These are phyloP conservation scores for Radopholus similis DNA, from an alignment of 1,140 invertebrate genomes.

Conservation along the genomic window DNA sequence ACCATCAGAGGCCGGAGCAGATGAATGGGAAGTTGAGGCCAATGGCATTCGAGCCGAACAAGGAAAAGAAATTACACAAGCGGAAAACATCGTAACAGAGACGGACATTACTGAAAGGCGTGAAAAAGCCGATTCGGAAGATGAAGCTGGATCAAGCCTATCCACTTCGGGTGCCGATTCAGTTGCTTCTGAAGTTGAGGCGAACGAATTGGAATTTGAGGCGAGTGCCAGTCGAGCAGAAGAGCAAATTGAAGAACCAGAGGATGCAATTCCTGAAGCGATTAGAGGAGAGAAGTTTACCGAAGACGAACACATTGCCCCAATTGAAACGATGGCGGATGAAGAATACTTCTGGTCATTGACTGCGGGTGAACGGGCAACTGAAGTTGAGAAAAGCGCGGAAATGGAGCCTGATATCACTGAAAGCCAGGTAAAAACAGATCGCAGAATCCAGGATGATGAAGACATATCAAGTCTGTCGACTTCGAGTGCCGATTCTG, in stretches of 20 bases:
- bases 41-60: neutral
- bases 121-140: neutral
- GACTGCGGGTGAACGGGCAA: no score
- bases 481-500: conserved; percentile 6
- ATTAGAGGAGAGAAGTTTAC: neutral
- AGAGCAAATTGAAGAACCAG: neutral
- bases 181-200: neutral
- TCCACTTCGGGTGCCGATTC: conserved; percentile 12
- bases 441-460: neutral
- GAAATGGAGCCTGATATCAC: no score
- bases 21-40: neutral
- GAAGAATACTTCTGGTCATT: no score
- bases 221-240: neutral
- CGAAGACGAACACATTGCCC: conserved; percentile 37
- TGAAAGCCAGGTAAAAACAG: neutral
- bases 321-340: conserved; percentile 36
- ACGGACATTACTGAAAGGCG: neutral
- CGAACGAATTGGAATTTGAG: neutral
- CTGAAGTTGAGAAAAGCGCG: no score
- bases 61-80: neutral
- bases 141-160: neutral
- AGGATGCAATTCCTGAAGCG: no score
- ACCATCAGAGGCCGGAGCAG: neutral
- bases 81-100: neutral
- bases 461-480: neutral